These are phyloP conservation scores for Nymphalis polychloros DNA, from an alignment of 2,888 invertebrate species.

Conservation along the genomic window DNA sequence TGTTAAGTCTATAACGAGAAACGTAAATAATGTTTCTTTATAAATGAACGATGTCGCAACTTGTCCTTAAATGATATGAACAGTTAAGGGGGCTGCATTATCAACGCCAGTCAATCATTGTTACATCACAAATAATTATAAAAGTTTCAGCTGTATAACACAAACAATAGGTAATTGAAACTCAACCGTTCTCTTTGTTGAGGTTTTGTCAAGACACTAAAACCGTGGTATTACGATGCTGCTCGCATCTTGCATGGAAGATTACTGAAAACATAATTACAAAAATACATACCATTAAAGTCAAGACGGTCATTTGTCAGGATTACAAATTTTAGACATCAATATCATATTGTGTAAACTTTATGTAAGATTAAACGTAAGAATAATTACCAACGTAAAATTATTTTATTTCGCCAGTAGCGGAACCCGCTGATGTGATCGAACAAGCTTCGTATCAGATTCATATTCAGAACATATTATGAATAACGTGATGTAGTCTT, in stretches of 20 bases:
- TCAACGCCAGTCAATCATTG: background rate
- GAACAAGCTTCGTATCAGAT: background rate
- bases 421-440: background rate
- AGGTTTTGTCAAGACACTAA: background rate
- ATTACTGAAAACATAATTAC: constrained; percentile 22
- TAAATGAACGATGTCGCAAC: constrained; percentile 5
- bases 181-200: background rate
- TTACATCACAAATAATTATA: background rate
- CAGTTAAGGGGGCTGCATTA: background rate
- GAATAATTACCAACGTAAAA: constrained; percentile 22
- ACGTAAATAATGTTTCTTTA: constrained; percentile 1
- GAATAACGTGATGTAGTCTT: too few species aligned
- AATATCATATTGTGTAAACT: constrained; percentile 23
- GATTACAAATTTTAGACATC: constrained; percentile 15
- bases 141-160: background rate
- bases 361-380: constrained; percentile 22
- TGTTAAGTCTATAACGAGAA: background rate
- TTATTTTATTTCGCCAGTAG: background rate
- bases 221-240: background rate
- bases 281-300: constrained; percentile 23
- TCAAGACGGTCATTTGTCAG: constrained; percentile 10
- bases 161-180: background rate
- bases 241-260: background rate
- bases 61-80: constrained; percentile 10
- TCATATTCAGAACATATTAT: too few species aligned